phyloP scores from a whole-genome alignment of 2,797 vertebrate species.

The Arrhamphus sclerolepis region DNA sequence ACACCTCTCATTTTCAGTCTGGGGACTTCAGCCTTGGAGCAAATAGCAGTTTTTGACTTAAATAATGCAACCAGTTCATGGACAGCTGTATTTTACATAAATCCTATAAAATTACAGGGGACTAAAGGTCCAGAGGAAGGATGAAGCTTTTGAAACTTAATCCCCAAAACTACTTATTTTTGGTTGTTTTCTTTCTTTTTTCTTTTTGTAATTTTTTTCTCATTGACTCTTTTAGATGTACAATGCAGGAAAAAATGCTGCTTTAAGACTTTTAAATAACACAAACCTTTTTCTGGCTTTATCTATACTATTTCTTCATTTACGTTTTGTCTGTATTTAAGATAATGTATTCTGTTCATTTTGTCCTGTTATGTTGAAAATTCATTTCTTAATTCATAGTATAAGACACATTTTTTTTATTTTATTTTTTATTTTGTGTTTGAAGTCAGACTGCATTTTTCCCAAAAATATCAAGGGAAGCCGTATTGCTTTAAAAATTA shows the following conservation, averaged over 20 bases:
- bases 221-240: too few species aligned
- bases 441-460: conserved; percentile 13
- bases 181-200: background rate
- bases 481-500: conserved; percentile 41
- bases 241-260: too few species aligned
- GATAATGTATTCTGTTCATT: background rate
- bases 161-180: background rate
- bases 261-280: too few species aligned
- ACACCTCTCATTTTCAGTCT: conserved; percentile 79
- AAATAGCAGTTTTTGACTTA: conserved; percentile 77
- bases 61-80: conserved; percentile 66
- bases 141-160: conserved; percentile 23
- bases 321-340: too few species aligned
- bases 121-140: conserved; percentile 54
- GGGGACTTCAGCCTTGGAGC: conserved; percentile 62
- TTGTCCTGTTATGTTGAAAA: background rate
- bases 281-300: too few species aligned
- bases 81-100: conserved; percentile 73
- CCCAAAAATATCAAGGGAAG: conserved; percentile 50
- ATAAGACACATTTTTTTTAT: background rate
- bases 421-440: background rate
- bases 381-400: background rate
- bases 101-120: conserved; percentile 73
- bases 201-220: too few species aligned
- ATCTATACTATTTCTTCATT: too few species aligned